These are phyloP conservation scores for Drosophila macrospina DNA, from an alignment of 2,888 invertebrate species.

Conservation along the genomic window DNA sequence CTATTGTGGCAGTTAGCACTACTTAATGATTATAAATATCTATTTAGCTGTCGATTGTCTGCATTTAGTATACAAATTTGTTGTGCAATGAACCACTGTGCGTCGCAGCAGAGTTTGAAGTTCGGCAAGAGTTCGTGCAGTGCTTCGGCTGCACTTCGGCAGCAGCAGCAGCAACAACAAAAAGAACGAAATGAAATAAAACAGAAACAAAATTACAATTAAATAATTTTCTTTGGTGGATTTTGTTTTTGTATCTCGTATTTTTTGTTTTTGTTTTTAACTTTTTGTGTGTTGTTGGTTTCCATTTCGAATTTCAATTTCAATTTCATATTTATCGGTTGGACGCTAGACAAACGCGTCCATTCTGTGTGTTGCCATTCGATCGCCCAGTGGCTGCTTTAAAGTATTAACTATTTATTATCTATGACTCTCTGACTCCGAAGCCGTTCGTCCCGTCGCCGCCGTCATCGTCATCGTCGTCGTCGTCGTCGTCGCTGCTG, in stretches of 20 bases:
- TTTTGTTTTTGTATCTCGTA: slow-evolving; percentile 21
- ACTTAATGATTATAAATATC: no score
- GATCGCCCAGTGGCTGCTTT: slow-evolving; percentile 25
- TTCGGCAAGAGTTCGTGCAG: slow-evolving; percentile 55
- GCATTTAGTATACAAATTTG: no score
- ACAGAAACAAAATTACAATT: slow-evolving; percentile 48
- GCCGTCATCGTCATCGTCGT: slow-evolving; percentile 11
- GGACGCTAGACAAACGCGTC: slow-evolving; percentile 73
- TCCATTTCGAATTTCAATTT: slow-evolving; percentile 66
- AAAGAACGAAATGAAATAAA: slow-evolving; percentile 3
- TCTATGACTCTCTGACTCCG: slow-evolving; percentile 16
- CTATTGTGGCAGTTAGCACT: no score
- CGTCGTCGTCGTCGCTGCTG: neutral
- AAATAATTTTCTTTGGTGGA: slow-evolving; percentile 61
- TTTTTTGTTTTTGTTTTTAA: neutral
- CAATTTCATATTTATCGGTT: slow-evolving; percentile 79
- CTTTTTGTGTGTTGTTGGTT: slow-evolving; percentile 22
- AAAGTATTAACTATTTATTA: slow-evolving; percentile 15
- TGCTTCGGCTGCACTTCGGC: slow-evolving; percentile 55
- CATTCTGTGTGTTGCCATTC: slow-evolving; percentile 78
- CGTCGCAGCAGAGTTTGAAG: slow-evolving; percentile 42
- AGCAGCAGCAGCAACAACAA: slow-evolving; percentile 11
- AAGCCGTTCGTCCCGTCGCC: slow-evolving; percentile 24
- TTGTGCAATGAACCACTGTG: slow-evolving; percentile 8
- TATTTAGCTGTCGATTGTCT: no score